phyloP scores from a whole-genome alignment of 2,797 vertebrate species.

The Phyllotis vaccarum region DNA sequence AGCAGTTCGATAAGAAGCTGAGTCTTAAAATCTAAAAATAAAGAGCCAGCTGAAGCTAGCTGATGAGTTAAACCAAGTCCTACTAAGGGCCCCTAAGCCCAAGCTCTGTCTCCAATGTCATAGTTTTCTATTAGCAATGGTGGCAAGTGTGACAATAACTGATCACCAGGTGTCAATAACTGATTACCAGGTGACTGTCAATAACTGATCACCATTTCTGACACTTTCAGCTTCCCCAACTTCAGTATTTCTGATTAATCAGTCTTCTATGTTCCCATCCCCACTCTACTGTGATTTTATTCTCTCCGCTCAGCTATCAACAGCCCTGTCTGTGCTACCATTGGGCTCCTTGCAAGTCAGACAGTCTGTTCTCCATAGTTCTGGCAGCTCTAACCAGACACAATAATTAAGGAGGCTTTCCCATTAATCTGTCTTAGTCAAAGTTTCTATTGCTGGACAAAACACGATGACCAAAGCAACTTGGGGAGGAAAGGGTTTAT shows the following conservation, averaged over 20 bases:
- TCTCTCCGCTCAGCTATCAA: neutral
- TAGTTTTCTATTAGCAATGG: neutral
- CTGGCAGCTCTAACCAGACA: neutral
- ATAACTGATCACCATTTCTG: neutral
- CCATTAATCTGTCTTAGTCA: neutral
- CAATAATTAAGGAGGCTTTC: neutral
- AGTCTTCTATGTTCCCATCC: neutral
- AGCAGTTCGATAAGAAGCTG: neutral
- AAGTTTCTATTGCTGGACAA: neutral
- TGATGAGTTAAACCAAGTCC: neutral
- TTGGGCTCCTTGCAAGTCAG: neutral
- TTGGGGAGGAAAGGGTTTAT: neutral
- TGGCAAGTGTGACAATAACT: too few species aligned
- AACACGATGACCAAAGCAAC: neutral
- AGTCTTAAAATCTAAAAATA: neutral
- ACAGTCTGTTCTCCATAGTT: neutral
- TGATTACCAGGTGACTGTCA: too few species aligned
- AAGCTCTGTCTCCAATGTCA: too few species aligned
- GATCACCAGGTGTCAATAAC: fast-evolving
- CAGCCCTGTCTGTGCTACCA: neutral
- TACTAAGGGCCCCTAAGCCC: neutral
- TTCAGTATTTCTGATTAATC: neutral
- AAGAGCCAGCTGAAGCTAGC: neutral
- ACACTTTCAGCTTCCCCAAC: too few species aligned
- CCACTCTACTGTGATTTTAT: neutral